A percentile compares a stretch with the other conserved stretches of the same genome.
Evolutionary conservation across 2,797 vertebrate genomes (phyloP).

Genomic region (Cephalopachus bancanus): DNA sequence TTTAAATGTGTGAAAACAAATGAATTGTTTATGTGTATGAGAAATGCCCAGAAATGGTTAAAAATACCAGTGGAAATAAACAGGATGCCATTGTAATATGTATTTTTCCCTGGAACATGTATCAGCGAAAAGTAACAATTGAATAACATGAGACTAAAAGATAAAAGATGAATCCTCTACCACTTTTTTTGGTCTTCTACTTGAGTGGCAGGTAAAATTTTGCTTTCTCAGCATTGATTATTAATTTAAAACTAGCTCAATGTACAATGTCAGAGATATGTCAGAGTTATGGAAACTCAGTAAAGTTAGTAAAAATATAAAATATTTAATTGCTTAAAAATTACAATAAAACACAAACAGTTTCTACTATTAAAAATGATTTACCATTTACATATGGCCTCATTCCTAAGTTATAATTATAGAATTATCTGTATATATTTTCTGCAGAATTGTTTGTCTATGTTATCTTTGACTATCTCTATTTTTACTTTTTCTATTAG

Average conservation of each 20-base stretch:
- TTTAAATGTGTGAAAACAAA: not conserved
- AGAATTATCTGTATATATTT: not conserved
- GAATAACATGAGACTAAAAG: not conserved
- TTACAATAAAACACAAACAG: not conserved
- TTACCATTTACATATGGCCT: not conserved
- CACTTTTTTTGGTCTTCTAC: not conserved
- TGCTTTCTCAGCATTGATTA: not conserved
- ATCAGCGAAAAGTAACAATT: not conserved
- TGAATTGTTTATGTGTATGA: not conserved
- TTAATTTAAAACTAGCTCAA: conserved; percentile 33
- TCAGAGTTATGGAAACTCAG: not conserved
- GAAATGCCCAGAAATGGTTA: not conserved
- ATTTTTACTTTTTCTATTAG: not conserved
- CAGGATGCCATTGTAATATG: not conserved
- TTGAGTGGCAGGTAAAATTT: not conserved
- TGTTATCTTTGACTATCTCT: conserved; percentile 21
- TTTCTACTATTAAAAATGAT: conserved; percentile 32
- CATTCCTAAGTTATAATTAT: conserved; percentile 38
- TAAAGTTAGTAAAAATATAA: conserved; percentile 42
- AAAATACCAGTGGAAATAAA: not conserved
- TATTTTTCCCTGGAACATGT: not conserved
- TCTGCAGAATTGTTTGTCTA: not conserved
- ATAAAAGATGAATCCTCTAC: not conserved
- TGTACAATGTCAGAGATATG: conserved; percentile 30
- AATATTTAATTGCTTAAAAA: not conserved